Conservation (phyloP, 92 coral and sea anemone species). For the Umimayanthus chanpuru region DNA sequence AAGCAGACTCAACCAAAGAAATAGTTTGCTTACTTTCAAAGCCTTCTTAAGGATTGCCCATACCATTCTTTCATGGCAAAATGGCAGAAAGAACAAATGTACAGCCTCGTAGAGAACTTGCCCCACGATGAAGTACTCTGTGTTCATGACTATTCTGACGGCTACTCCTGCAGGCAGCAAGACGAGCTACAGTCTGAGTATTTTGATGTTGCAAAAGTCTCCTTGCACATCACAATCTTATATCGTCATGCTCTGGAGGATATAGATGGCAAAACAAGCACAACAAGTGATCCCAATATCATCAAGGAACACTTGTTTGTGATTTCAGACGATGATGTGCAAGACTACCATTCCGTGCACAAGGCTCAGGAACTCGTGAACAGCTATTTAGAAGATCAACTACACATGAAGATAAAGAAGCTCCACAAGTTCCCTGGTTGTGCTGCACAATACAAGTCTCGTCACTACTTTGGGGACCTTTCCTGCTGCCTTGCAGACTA, state of each 20-base stretch:
- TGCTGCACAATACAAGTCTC: slow-evolving; percentile 67
- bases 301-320: slow-evolving; percentile 64
- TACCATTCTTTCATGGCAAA: slow-evolving; percentile 64
- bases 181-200: slow-evolving; percentile 68
- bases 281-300: slow-evolving; percentile 47
- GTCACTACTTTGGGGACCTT: slow-evolving; percentile 60
- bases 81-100: slow-evolving; percentile 61
- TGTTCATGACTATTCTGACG: slow-evolving; percentile 55
- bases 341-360: slow-evolving; percentile 56
- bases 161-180: slow-evolving; percentile 57
- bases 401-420: slow-evolving; percentile 25
- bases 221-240: slow-evolving; percentile 60
- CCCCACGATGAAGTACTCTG: slow-evolving; percentile 48
- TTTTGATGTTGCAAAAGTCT: slow-evolving; percentile 56
- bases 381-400: slow-evolving; percentile 36
- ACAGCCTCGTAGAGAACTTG: slow-evolving; percentile 58
- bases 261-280: slow-evolving; percentile 55
- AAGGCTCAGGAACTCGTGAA: slow-evolving; percentile 48
- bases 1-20: slow-evolving; percentile 48
- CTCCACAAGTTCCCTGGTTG: slow-evolving; percentile 67
- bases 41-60: slow-evolving; percentile 52
- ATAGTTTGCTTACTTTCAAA: slow-evolving; percentile 41
- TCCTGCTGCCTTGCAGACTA: slow-evolving; percentile 65
- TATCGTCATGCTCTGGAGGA: slow-evolving; percentile 66
- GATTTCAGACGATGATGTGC: slow-evolving; percentile 58